A percentile compares a stretch with the other conserved stretches of the same genome.
These are phyloP conservation scores for Maconellicoccus hirsutus DNA, from an alignment of 1,140 invertebrate species.

Conservation along the genomic window DNA sequence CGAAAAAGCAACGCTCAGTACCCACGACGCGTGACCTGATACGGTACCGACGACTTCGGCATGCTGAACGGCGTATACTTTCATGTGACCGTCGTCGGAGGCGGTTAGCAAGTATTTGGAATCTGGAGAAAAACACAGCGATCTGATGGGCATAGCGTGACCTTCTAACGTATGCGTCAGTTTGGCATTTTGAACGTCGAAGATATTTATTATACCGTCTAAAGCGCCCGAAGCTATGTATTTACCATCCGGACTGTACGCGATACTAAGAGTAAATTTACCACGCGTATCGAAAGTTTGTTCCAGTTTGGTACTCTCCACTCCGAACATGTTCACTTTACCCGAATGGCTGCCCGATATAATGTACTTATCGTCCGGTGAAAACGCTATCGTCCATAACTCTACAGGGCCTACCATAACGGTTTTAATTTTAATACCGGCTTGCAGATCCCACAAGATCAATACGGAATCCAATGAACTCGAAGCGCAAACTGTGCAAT, in stretches of 20 bases:
- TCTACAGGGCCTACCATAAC: slow-evolving; percentile 86
- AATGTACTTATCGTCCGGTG: slow-evolving; percentile 84
- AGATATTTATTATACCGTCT: slow-evolving; percentile 92
- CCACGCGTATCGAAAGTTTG: slow-evolving; percentile 77
- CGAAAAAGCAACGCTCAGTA: slow-evolving; percentile 84
- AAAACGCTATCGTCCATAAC: slow-evolving; percentile 91
- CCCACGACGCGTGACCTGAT: slow-evolving; percentile 93
- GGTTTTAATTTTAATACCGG: slow-evolving; percentile 71
- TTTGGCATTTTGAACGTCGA: slow-evolving; percentile 82
- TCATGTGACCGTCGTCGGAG: slow-evolving; percentile 95
- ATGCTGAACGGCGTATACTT: slow-evolving; percentile 91
- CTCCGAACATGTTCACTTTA: slow-evolving; percentile 85
- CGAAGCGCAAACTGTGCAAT: slow-evolving; percentile 70
- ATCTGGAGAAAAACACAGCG: slow-evolving; percentile 89
- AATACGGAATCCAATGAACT: slow-evolving; percentile 89
- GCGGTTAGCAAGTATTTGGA: slow-evolving; percentile 88
- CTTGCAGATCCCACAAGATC: slow-evolving; percentile 78
- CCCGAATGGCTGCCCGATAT: slow-evolving; percentile 80
- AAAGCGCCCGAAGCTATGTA: slow-evolving; percentile 85
- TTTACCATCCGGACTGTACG: slow-evolving; percentile 95
- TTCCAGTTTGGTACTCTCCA: slow-evolving; percentile 80
- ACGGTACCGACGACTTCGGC: slow-evolving; percentile 80
- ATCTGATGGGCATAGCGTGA: slow-evolving; percentile 92
- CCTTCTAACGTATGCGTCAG: slow-evolving; percentile 87
- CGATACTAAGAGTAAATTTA: slow-evolving; percentile 90